These are phyloP conservation scores for Meloe dianella DNA, from an alignment of 2,888 invertebrate species.

Conservation along the genomic window DNA sequence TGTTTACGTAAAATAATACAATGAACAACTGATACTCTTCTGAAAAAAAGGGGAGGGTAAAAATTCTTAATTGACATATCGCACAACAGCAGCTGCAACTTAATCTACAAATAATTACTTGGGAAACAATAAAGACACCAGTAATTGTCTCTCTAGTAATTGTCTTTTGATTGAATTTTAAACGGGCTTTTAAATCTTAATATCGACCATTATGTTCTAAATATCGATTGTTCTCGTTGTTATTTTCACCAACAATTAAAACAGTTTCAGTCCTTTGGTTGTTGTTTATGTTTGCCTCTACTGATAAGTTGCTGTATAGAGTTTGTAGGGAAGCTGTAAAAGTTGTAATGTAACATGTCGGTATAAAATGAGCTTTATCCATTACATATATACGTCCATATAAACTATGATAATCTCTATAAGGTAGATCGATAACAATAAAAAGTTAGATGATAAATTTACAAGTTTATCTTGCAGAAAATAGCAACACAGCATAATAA, in stretches of 20 bases:
- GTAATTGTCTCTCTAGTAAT: slow-evolving; percentile 17
- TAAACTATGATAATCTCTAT: not conserved
- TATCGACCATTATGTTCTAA: slow-evolving; percentile 7
- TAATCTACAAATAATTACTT: slow-evolving; percentile 15
- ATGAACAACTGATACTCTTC: too few species aligned
- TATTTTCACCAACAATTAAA: not conserved
- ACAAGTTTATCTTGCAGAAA: not conserved
- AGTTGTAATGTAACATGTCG: not conserved
- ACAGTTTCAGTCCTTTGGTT: not conserved
- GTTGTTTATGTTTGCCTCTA: not conserved
- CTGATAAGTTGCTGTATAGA: not conserved
- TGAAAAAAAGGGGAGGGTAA: not conserved
- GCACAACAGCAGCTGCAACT: slow-evolving; percentile 10
- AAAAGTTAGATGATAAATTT: not conserved
- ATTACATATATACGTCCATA: not conserved
- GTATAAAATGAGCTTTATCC: slow-evolving; percentile 8
- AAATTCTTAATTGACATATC: slow-evolving; percentile 10
- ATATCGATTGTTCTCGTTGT: slow-evolving; percentile 4
- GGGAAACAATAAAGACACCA: slow-evolving; percentile 16
- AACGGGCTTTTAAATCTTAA: slow-evolving; percentile 14
- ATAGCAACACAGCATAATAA: not conserved
- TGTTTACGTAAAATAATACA: not conserved
- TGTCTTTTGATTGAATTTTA: slow-evolving; percentile 16
- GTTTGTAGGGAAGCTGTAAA: slow-evolving; percentile 10
- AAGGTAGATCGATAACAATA: not conserved